Evolutionary conservation across 2,888 invertebrate genomes (phyloP).

Genomic region (Euplagia quadripunctaria): DNA sequence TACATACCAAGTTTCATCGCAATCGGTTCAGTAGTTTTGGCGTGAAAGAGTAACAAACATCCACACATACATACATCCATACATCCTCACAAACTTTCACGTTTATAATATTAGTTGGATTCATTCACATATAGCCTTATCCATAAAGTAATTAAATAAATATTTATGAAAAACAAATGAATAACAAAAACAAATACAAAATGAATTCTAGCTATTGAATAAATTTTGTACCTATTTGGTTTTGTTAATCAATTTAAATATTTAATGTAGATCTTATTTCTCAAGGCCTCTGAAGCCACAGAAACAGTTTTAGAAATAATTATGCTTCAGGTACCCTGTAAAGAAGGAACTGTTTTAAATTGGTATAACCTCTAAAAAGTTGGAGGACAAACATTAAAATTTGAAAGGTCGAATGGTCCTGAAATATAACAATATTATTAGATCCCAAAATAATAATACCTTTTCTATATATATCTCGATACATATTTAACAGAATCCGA

Average conservation of each 20-base stretch:
- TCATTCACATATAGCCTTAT: background rate
- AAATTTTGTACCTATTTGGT: too few relatives aligned
- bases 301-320: slow-evolving; percentile 43
- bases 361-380: slow-evolving; percentile 14
- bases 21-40: too few relatives aligned
- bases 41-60: too few relatives aligned
- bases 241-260: background rate
- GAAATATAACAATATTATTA: slow-evolving; percentile 30
- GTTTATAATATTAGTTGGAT: too few relatives aligned
- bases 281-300: slow-evolving; percentile 31
- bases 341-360: slow-evolving; percentile 21
- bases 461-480: slow-evolving; percentile 2
- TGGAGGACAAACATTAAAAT: slow-evolving; percentile 18
- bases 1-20: too few relatives aligned
- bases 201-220: too few relatives aligned
- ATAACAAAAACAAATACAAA: too few relatives aligned
- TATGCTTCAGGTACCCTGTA: slow-evolving; percentile 23
- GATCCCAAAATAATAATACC: slow-evolving; percentile 37
- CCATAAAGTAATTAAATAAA: too few relatives aligned
- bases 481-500: background rate
- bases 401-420: slow-evolving; percentile 21
- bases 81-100: too few relatives aligned
- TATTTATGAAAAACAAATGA: too few relatives aligned
- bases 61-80: too few relatives aligned
- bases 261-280: slow-evolving; percentile 3